phyloP scores from a whole-genome alignment of 1,140 invertebrate species.

The Goniozus legneri region DNA sequence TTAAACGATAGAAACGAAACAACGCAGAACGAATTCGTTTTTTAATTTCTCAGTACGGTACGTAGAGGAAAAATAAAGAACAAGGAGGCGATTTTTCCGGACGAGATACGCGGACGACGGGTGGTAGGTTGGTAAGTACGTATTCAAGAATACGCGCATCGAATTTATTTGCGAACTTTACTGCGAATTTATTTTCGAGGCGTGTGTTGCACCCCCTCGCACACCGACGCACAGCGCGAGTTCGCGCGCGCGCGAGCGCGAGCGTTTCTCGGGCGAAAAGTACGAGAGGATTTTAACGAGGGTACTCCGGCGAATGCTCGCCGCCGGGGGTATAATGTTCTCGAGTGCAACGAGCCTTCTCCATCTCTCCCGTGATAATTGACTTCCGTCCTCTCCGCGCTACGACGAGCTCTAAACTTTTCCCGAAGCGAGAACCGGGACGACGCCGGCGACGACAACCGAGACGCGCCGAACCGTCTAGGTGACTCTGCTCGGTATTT shows the following conservation, averaged over 20 bases:
- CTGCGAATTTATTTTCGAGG: slow-evolving; percentile 14
- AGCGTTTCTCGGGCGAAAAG: too few species aligned
- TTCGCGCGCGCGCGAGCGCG: too few species aligned
- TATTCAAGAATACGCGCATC: too few species aligned
- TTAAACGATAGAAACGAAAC: too few species aligned
- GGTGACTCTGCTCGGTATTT: too few species aligned
- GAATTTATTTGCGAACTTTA: slow-evolving; percentile 17
- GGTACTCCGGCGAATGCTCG: slow-evolving; percentile 1
- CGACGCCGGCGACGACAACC: slow-evolving; percentile 3
- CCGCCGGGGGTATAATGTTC: slow-evolving; percentile 2
- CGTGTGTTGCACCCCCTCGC: slow-evolving; percentile 13
- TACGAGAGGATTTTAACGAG: background rate
- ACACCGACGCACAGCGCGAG: slow-evolving; percentile 11
- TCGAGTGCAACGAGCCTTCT: slow-evolving; percentile 2
- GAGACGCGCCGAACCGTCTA: slow-evolving; percentile 2
- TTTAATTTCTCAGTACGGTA: too few species aligned
- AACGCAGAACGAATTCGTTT: slow-evolving; percentile 10
- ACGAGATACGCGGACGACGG: too few species aligned
- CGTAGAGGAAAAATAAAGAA: too few species aligned
- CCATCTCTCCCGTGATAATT: slow-evolving; percentile 15
- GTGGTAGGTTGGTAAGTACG: too few species aligned
- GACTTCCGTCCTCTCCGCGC: slow-evolving; percentile 16
- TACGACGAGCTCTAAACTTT: slow-evolving; percentile 20
- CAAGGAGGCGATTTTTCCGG: too few species aligned
- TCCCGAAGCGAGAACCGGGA: slow-evolving; percentile 10